Base-by-base conservation (phyloP, 2,113 vertebrate species). In the Glaucomys volans region DNA sequence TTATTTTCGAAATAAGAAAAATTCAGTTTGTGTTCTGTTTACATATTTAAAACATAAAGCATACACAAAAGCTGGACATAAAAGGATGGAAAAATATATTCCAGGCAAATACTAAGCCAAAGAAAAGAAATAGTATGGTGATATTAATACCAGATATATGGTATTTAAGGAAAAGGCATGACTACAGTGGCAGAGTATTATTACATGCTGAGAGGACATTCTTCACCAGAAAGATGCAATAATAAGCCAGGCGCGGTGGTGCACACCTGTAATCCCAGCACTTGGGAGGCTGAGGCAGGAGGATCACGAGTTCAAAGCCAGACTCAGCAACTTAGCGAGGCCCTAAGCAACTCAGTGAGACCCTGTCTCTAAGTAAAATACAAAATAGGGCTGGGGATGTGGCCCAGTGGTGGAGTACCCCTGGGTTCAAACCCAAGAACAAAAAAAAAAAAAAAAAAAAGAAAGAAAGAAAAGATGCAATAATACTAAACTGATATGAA, bases 1-100 rank as follows among this genome's bases (percentile, higher is more conserved):
- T 91, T 88, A 52, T 91, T 86, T 86, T 94, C 67, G 3, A 83
- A 54, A 75, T 83, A 57, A 82, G 71, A 24, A 95, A 90, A 72
- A 91, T 93, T 86, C 26, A 76, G 67, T 50, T 77, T 77, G 47
- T 88, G 62, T 66, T 35, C 47, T 50, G 4, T 74, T 54, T 66
- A 92, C 37, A 69, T 44, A 74, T 14, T 14, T 86, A 66, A 88
- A 91, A 64, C 22, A 40, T 40, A 79, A 69, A 74, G 66, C 13
- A 88, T 66, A 57, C 24, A 67, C 10, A 94, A 80, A 94, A 88
- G 8, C 44, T 88, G 24, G 79, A 74, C 62, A 6, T 66, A 8
- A 91, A 77, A 72, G 8, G 18, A 50, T 79, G n/a, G 16, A 52
- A 83, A 91, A 59, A 86, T 67, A 79, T 32, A 67, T 8, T 16